These are phyloP conservation scores for Urocitellus parryii DNA, from an alignment of 2,113 vertebrate species.

Conservation along the genomic window DNA sequence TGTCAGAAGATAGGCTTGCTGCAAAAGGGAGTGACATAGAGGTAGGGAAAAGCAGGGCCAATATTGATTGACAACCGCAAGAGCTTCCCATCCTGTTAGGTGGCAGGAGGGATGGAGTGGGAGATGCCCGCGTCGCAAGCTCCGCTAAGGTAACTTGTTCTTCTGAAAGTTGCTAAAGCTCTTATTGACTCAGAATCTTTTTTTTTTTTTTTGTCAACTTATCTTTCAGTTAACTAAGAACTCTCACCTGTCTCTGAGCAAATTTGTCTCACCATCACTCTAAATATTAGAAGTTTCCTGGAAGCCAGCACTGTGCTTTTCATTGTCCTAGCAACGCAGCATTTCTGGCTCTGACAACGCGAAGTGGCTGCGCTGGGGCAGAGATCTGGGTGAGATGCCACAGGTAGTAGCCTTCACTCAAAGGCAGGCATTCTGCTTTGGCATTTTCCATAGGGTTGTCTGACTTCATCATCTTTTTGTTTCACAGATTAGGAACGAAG, in stretches of 20 bases:
- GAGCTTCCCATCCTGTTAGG: background rate
- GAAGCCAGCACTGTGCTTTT: background rate
- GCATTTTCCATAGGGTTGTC: background rate
- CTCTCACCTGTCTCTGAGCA: too few species aligned
- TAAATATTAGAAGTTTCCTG: background rate
- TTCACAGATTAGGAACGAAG: background rate
- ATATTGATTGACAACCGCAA: background rate
- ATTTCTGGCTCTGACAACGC: accelerated
- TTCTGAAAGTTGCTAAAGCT: background rate
- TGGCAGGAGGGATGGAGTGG: background rate
- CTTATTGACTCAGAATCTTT: too few species aligned
- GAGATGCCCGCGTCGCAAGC: too few species aligned
- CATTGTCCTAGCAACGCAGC: background rate
- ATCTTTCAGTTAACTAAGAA: background rate
- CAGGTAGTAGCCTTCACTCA: too few species aligned
- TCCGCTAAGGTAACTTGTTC: too few species aligned
- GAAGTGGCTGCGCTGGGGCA: accelerated
- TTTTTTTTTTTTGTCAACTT: background rate
- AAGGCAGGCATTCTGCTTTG: background rate
- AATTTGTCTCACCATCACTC: background rate
- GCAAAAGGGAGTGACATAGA: accelerated
- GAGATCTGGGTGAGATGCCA: background rate
- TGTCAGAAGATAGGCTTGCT: background rate
- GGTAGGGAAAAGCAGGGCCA: background rate
- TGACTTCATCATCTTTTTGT: background rate